Base-by-base conservation (phyloP, 2,113 vertebrate genomes). In the Mormoops blainvillei region DNA sequence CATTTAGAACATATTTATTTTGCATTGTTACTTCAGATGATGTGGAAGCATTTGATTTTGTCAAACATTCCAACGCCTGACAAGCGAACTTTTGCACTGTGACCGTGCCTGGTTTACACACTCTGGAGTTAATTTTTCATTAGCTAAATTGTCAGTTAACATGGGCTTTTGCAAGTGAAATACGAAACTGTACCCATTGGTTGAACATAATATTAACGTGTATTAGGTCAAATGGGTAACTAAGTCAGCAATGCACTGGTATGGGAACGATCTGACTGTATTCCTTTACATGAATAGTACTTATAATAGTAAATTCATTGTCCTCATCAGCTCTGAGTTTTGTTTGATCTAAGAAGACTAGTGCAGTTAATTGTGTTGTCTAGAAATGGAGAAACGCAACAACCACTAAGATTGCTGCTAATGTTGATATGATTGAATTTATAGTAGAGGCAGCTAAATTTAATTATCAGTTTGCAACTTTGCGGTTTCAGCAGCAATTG, bases 321-420 rank as follows among this genome's bases (percentile, higher is more conserved):
- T 77, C 19, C 98, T 98, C 82, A 98, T 98, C 93, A 78, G 91
- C 78, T 97, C 97, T 73, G 95, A 93, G 97, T 97, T 98, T 98
- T 98, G 92, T 97, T 98, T 98, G 96, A 96, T 98, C 95, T 96
- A 97, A 96, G 97, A 98, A 98, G 97, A 97, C 97, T 98, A 98
- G 86, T 94, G 97, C 98, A 98, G 98, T 98, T 98, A 98, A 99
- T 99, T 98, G 96, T 98, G 85, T 97, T 98, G 98, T 98, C 97
- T 98, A 74, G 96, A 97, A 98, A 96, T 94, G 97, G 97, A 97
- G 97, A 94, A 98, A 96, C 95, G 96, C 96, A 98, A 97, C 95
- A 97, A 70, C 96, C 96, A 7, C 38, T 95, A 96, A 97, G 96
- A 94, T 94, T 97, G 71, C 94, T 98, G 98, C 95, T 98, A 97